Percentiles rank a stretch among this genome's conserved stretches.
These are phyloP conservation scores for Hymenopus coronatus DNA, from an alignment of 2,888 invertebrate genomes.

Conservation along the genomic window DNA sequence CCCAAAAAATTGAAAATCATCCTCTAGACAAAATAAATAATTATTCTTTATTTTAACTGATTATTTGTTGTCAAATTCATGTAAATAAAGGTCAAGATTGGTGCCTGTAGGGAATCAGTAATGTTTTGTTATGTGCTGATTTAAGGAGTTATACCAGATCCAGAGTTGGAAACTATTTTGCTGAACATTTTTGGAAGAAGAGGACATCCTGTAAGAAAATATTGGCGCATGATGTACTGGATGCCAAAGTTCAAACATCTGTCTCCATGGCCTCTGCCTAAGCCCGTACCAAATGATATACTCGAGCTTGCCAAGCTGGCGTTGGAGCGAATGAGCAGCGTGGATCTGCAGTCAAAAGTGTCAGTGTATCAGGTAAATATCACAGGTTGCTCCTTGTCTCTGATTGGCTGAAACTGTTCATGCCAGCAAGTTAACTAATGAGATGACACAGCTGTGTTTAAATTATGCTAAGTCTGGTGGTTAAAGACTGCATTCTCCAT, in stretches of 20 bases:
- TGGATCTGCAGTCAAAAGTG: conserved; percentile 71
- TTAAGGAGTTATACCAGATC: conserved; percentile 83
- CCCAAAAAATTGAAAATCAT: too few species aligned
- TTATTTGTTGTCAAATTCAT: too few species aligned
- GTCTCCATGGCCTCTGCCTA: conserved; percentile 82
- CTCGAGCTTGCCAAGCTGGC: conserved; percentile 79
- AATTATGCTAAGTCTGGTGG: too few species aligned
- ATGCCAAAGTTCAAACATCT: conserved; percentile 87
- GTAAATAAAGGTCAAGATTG: too few species aligned
- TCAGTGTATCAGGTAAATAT: conserved; percentile 59
- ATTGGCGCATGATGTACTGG: conserved; percentile 59
- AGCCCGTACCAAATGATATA: conserved; percentile 71
- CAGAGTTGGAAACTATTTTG: conserved; percentile 80
- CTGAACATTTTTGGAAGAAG: conserved; percentile 78
- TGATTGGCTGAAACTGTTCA: too few species aligned
- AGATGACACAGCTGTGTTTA: too few species aligned
- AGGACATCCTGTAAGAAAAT: conserved; percentile 55
- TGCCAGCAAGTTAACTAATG: too few species aligned
- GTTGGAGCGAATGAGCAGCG: conserved; percentile 76
- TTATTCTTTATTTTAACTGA: too few species aligned
- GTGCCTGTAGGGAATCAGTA: too few species aligned
- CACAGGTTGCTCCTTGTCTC: too few species aligned
- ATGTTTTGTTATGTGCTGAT: background rate
- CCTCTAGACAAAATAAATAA: too few species aligned
- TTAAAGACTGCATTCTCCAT: too few species aligned